Conservation (phyloP, 2,113 vertebrate genomes). For the Maccullochella peelii region DNA sequence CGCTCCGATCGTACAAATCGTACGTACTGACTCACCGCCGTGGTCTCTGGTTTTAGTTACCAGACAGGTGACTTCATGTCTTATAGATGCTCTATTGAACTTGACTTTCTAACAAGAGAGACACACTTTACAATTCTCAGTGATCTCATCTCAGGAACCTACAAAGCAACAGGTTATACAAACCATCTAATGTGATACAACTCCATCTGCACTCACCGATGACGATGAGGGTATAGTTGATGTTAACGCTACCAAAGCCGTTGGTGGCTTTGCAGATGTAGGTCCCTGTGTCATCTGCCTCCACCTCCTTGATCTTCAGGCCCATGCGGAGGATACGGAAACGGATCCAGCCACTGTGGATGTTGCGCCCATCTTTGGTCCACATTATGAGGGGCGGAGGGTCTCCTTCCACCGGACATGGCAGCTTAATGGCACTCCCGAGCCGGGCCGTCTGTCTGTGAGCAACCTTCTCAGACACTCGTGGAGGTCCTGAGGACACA, state of each 20-base stretch:
- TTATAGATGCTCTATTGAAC: constrained; percentile 25
- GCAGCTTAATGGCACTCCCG: constrained; percentile 93
- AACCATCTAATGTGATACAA: constrained; percentile 1
- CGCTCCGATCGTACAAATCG: constrained; percentile 27
- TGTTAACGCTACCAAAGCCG: constrained; percentile 95
- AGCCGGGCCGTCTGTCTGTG: constrained; percentile 91
- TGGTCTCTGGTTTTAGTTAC: constrained; percentile 45
- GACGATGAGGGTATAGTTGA: constrained; percentile 98
- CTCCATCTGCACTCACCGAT: constrained; percentile 87
- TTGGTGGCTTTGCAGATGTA: constrained; percentile 99
- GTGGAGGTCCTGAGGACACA: constrained; percentile 88
- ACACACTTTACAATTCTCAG: constrained; percentile 21
- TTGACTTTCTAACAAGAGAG: constrained; percentile 40
- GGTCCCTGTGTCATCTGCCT: constrained; percentile 91
- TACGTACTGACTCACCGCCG: constrained; percentile 24
- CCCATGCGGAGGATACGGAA: constrained; percentile 93
- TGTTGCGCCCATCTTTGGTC: constrained; percentile 96
- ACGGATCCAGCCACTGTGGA: constrained; percentile 96
- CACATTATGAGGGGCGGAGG: constrained; percentile 97
- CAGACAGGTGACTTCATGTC: constrained; percentile 64
- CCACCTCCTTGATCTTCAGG: constrained; percentile 96
- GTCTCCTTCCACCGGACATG: constrained; percentile 95
- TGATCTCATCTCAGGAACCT: constrained; percentile 44
- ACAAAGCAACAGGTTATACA: constrained; percentile 10
- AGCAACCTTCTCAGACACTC: constrained; percentile 91